These are phyloP conservation scores for Cyphomyrmex costatus DNA, from an alignment of 1,140 invertebrate genomes.

Conservation along the genomic window DNA sequence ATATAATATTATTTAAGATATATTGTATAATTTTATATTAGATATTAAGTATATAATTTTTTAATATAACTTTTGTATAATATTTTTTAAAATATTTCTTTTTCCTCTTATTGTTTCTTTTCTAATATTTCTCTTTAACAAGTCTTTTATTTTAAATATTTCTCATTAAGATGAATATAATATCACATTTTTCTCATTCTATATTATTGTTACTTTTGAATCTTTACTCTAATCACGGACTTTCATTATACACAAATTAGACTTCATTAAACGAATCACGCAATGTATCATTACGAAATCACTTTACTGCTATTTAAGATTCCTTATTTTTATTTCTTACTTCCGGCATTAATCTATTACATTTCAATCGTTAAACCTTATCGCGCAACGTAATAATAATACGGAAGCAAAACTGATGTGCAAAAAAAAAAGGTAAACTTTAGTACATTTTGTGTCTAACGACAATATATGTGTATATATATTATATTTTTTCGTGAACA, in stretches of 20 bases:
- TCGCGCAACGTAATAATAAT: background rate
- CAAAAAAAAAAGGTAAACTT: too few relatives aligned
- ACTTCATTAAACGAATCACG: slow-evolving; percentile 20
- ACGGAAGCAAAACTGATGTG: background rate
- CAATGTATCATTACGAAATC: slow-evolving; percentile 17
- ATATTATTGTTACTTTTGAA: background rate
- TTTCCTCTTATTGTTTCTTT: too few relatives aligned
- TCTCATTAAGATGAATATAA: background rate
- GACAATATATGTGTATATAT: background rate
- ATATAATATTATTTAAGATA: too few relatives aligned
- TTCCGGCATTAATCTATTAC: slow-evolving; percentile 47
- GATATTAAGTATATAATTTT: too few relatives aligned
- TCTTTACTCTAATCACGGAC: background rate
- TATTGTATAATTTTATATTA: too few relatives aligned
- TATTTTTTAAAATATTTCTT: too few relatives aligned
- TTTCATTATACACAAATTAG: background rate
- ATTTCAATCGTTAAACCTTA: slow-evolving; percentile 36
- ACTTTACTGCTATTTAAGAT: slow-evolving; percentile 3
- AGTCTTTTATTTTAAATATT: too few relatives aligned
- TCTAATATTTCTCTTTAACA: too few relatives aligned
- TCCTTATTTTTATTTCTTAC: slow-evolving; percentile 17
- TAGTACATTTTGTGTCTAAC: slow-evolving; percentile 5
- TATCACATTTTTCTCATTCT: background rate
- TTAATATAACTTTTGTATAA: too few relatives aligned
- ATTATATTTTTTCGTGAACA: background rate